Evolutionary conservation across 2,113 vertebrate species (phyloP), one percentile per base, ranked within the genome.

Genomic region (Neolamprologus sp.): DNA sequence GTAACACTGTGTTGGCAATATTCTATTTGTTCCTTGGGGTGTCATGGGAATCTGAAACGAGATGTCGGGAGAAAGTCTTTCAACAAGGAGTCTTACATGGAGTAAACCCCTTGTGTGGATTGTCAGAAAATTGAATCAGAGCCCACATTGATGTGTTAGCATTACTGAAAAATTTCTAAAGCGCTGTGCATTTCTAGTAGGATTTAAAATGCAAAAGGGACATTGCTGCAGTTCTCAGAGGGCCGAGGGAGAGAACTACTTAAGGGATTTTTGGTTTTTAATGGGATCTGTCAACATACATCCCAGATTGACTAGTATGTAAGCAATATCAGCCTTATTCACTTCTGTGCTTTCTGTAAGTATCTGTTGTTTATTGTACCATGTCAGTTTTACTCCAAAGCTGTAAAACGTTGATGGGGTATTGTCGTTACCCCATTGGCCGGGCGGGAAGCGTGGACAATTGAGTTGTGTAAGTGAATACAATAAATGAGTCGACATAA

Each of bases 61-160:
- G 84, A 91, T 85, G 81, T 86, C 47, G 13, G 84, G 45, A 83
- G 84, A 80, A 92, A 91, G 83, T 86, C 91, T 91, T 91, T 92
- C 83, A 91, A 92, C 87, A 85, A 82, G 81, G 80, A 47, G 21
- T 85, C 91, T 89, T 87, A 85, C 55, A 78, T 54, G 35, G 85
- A 87, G 86, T 85, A 91, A 94, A 94, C 89, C 93, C 92, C 87
- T 86, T 11, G 16, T 81, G 85, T 89, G 80, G 63, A 91, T 93
- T 95, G 87, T 93, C 87, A 85, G 85, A 87, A 92, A 93, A 94
- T 91, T 93, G 81, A 94, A 92, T 94, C 85, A 84, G 85, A 93
- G 87, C 88, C 88, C 81, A 88, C 65, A 91, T 91, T 93, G 89
- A 84, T 82, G 80, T 82, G 80, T 85, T 91, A 53, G 84, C 54